A percentile compares a stretch with the other conserved stretches of the same genome.
Evolutionary conservation across 2,797 vertebrate genomes (phyloP).

Genomic region (Scleropages formosus): DNA sequence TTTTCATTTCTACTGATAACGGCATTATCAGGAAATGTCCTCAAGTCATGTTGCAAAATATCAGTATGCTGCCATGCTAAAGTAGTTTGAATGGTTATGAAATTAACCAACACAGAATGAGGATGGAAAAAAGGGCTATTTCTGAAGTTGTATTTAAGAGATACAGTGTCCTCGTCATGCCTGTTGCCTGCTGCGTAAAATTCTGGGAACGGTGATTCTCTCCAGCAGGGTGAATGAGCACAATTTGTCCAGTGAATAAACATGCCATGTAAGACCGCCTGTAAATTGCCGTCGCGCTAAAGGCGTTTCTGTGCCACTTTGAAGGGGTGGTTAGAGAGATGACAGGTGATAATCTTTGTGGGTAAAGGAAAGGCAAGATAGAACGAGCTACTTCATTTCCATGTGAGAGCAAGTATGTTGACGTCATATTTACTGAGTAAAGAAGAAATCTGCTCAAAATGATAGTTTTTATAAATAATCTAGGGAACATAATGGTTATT

Average conservation of each 20-base stretch:
- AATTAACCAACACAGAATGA: too few relatives aligned
- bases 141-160: too few relatives aligned
- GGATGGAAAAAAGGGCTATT: too few relatives aligned
- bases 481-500: slow-evolving; percentile 4
- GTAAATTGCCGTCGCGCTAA: not conserved
- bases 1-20: too few relatives aligned
- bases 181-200: too few relatives aligned
- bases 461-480: slow-evolving; percentile 13
- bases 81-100: too few relatives aligned
- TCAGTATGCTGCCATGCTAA: too few relatives aligned
- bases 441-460: slow-evolving; percentile 5
- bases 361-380: not conserved
- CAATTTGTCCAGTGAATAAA: not conserved
- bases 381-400: slow-evolving; percentile 17
- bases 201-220: too few relatives aligned
- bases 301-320: not conserved
- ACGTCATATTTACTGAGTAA: slow-evolving; percentile 15
- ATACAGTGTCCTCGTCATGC: too few relatives aligned
- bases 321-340: not conserved
- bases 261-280: not conserved
- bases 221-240: too few relatives aligned
- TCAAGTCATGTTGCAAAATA: too few relatives aligned
- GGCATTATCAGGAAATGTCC: too few relatives aligned
- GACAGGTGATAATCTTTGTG: slow-evolving; percentile 14
- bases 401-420: slow-evolving; percentile 3